These are phyloP conservation scores for Tragelaphus eurycerus DNA, from an alignment of 2,797 vertebrate genomes.

Conservation along the genomic window DNA sequence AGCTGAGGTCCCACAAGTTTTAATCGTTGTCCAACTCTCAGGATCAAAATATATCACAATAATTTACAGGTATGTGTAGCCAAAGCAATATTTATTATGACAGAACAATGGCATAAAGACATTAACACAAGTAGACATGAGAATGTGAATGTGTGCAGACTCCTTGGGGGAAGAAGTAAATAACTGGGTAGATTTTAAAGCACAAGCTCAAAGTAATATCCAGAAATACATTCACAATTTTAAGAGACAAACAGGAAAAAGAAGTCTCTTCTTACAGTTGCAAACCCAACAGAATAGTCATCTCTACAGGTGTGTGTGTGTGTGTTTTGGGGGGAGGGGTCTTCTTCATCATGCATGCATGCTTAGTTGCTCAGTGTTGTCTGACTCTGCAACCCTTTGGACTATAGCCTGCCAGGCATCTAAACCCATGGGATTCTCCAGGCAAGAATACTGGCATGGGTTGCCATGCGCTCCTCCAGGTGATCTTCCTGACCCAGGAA, in stretches of 20 bases:
- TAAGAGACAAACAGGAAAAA: neutral
- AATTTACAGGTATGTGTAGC: neutral
- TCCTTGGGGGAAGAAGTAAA: neutral
- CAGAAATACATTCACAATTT: neutral
- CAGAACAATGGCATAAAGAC: neutral
- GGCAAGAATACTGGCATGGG: neutral
- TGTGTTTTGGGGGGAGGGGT: neutral
- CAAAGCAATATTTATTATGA: neutral
- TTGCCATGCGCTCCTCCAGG: neutral
- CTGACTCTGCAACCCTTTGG: neutral
- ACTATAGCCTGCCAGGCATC: neutral
- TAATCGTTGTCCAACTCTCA: neutral
- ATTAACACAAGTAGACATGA: neutral
- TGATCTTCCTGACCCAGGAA: fast-evolving
- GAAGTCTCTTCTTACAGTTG: neutral
- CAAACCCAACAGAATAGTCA: neutral
- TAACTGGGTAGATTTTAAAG: neutral
- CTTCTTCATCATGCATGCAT: neutral
- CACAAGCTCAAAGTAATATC: neutral
- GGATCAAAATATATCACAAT: neutral
- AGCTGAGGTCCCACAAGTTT: neutral
- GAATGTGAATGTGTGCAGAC: neutral
- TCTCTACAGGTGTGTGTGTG: neutral
- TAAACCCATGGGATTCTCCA: neutral
- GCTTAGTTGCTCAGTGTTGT: neutral